phyloP scores from a whole-genome alignment of 2,888 invertebrate genomes.

The Melieria crassipennis region DNA sequence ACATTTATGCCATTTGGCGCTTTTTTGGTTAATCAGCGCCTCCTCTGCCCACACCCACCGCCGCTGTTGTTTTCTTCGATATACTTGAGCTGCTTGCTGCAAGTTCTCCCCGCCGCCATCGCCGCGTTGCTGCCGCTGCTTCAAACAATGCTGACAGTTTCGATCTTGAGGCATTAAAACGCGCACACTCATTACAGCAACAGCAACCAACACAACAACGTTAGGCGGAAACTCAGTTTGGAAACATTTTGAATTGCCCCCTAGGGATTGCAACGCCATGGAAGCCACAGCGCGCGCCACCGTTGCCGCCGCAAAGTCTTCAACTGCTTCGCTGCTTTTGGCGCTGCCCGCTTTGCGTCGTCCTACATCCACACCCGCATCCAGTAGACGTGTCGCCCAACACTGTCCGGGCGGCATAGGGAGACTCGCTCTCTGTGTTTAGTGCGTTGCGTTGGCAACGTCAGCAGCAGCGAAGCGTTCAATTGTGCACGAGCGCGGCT shows the following conservation, averaged over 20 bases:
- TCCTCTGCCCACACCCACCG: no score
- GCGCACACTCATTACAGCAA: neutral
- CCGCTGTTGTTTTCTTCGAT: no score
- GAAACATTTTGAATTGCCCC: constrained; percentile 13
- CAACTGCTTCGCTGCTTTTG: neutral
- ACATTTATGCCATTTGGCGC: neutral
- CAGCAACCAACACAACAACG: neutral
- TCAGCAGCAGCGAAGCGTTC: neutral
- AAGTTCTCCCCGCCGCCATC: no score
- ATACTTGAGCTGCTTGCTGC: no score
- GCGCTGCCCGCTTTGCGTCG: neutral
- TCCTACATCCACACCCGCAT: no score
- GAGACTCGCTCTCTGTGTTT: neutral
- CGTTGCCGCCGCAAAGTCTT: neutral
- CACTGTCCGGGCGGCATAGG: neutral
- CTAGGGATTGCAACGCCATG: neutral
- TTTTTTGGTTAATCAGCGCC: neutral
- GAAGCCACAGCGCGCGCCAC: neutral
- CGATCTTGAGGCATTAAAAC: constrained; percentile 13
- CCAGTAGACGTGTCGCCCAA: no score
- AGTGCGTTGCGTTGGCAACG: constrained; percentile 17
- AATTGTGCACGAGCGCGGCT: neutral
- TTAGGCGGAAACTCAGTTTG: constrained; percentile 4
- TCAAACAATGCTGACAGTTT: neutral
- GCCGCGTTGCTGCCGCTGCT: no score